Evolutionary conservation across 2,797 vertebrate genomes (phyloP).

Genomic region (Enteromius fasciolatus): DNA sequence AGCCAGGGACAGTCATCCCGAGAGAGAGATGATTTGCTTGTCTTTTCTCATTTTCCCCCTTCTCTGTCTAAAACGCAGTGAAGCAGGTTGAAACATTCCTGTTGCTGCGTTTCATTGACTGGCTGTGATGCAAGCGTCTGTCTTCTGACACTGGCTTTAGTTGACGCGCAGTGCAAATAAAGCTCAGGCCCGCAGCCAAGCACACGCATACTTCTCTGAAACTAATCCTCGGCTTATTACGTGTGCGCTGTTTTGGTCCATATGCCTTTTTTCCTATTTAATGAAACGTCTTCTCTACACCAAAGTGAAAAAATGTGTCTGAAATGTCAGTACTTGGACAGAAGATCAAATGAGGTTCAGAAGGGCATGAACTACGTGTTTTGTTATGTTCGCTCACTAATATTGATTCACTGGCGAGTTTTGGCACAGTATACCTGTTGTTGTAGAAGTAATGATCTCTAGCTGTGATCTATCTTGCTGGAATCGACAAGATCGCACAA

Average conservation of each 20-base stretch:
- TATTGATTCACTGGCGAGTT: not conserved
- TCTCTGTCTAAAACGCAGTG: slow-evolving; percentile 33
- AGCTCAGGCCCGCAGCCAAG: slow-evolving; percentile 18
- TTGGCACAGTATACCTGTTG: not conserved
- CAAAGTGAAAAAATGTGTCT: slow-evolving; percentile 47
- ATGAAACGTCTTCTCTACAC: slow-evolving; percentile 51
- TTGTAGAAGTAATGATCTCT: not conserved
- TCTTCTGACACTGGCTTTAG: slow-evolving; percentile 37
- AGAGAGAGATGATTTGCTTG: not conserved
- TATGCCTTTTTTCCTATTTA: slow-evolving; percentile 47
- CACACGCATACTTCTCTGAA: slow-evolving; percentile 42
- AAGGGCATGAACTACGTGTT: slow-evolving; percentile 20
- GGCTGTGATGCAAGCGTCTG: slow-evolving; percentile 34
- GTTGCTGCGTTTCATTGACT: slow-evolving; percentile 24
- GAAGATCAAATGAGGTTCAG: slow-evolving; percentile 54
- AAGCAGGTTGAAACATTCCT: slow-evolving; percentile 39
- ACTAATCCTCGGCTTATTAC: slow-evolving; percentile 39
- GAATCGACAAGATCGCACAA: slow-evolving; percentile 17
- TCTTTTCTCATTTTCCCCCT: not conserved
- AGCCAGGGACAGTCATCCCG: not conserved
- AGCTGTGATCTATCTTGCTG: not conserved
- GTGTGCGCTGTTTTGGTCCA: slow-evolving; percentile 32
- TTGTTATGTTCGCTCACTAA: not conserved
- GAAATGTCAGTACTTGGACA: slow-evolving; percentile 58
- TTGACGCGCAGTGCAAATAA: slow-evolving; percentile 30